Evolutionary conservation across 2,888 invertebrate species (phyloP).

Genomic region (Gastracanthus pulcherrimus): DNA sequence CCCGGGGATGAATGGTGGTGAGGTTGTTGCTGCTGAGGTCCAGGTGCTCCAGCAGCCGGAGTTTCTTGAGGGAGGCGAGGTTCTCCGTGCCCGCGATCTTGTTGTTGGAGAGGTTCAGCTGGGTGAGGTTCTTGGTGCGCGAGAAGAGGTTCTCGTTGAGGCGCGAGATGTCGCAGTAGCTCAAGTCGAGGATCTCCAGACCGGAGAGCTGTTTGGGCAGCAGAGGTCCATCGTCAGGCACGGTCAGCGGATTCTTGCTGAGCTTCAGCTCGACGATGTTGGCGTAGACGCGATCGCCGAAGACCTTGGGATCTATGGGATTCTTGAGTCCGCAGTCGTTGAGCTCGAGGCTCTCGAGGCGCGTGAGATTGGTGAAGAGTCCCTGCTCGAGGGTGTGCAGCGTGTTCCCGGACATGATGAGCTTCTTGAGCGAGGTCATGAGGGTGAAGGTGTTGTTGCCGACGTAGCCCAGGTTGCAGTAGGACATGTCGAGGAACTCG

Average conservation of each 20-base stretch:
- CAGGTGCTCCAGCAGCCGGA: constrained; percentile 81
- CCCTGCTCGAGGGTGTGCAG: constrained; percentile 83
- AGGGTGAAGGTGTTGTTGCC: constrained; percentile 84
- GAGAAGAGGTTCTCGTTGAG: constrained; percentile 82
- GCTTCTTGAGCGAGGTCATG: constrained; percentile 83
- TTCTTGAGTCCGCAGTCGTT: constrained; percentile 84
- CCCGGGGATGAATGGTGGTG: constrained; percentile 80
- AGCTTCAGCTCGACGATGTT: constrained; percentile 84
- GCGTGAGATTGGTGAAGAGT: constrained; percentile 83
- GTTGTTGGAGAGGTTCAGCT: constrained; percentile 82
- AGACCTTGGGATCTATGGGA: constrained; percentile 83
- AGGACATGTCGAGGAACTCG: constrained; percentile 86
- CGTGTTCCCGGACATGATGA: constrained; percentile 85
- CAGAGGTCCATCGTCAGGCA: constrained; percentile 81
- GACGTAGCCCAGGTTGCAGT: constrained; percentile 83
- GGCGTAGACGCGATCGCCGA: constrained; percentile 83
- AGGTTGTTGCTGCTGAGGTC: constrained; percentile 84
- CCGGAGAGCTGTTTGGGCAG: constrained; percentile 84
- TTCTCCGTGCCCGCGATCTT: constrained; percentile 79
- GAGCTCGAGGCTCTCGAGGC: constrained; percentile 83
- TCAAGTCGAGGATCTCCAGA: constrained; percentile 82
- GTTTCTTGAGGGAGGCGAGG: constrained; percentile 80
- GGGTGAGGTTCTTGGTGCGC: constrained; percentile 82
- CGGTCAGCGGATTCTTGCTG: constrained; percentile 83
- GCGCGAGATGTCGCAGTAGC: constrained; percentile 82